Evolutionary conservation across 2,797 vertebrate genomes (phyloP).

Genomic region (Acrossocheilus fasciatus): DNA sequence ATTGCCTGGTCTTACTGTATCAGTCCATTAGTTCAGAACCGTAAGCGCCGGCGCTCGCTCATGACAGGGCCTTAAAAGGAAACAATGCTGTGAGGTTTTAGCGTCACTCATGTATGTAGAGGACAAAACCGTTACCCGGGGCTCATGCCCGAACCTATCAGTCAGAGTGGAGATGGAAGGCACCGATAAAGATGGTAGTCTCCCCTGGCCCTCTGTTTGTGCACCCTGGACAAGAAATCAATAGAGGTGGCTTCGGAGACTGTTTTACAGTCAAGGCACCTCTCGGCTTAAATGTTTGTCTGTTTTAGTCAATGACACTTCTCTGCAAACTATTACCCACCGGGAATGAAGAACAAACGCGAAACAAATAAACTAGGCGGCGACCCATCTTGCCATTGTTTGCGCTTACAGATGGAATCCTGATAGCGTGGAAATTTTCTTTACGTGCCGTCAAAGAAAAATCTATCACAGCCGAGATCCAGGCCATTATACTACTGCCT

Average conservation of each 20-base stretch:
- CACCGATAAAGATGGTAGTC: conserved; percentile 77
- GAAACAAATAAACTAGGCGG: conserved; percentile 79
- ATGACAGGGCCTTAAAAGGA: conserved; percentile 39
- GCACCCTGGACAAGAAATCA: conserved; percentile 80
- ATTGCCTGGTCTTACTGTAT: conserved; percentile 77
- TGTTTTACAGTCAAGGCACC: conserved; percentile 81
- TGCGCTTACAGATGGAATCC: conserved; percentile 75
- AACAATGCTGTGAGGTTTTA: conserved; percentile 70
- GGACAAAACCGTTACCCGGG: conserved; percentile 71
- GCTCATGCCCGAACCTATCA: conserved; percentile 69
- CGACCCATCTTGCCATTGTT: conserved; percentile 72
- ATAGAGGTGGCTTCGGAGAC: conserved; percentile 76
- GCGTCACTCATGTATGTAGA: conserved; percentile 67
- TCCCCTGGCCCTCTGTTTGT: conserved; percentile 75
- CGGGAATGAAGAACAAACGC: conserved; percentile 74
- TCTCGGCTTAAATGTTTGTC: conserved; percentile 82
- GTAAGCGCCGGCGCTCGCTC: conserved; percentile 62
- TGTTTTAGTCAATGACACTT: conserved; percentile 85
- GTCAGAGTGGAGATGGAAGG: conserved; percentile 75
- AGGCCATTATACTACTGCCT: conserved; percentile 75
- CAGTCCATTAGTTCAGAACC: conserved; percentile 78
- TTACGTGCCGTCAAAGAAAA: conserved; percentile 71
- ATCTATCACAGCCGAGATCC: conserved; percentile 75
- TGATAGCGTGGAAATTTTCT: conserved; percentile 75
- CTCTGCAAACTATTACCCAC: conserved; percentile 77